Evolutionary conservation across 2,797 vertebrate species (phyloP), one percentile per base, ranked within the genome.

Genomic region (Sitta carolinensis): DNA sequence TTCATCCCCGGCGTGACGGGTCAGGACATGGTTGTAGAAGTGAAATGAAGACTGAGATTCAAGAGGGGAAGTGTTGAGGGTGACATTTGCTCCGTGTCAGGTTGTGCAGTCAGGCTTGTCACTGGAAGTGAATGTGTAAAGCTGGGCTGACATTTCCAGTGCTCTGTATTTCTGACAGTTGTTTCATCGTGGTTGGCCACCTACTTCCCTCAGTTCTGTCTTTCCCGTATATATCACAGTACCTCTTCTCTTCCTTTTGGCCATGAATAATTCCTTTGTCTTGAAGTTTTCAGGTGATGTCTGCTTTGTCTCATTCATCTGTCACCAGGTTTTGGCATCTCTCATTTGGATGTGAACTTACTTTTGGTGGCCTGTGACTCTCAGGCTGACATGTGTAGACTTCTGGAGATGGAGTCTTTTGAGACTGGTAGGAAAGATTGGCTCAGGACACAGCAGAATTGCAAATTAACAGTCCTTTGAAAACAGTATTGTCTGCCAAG

Each of bases 221-320:
- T 79, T 91, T 88, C 43, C 72, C 34, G 7, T 20, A 5, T 47
- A 5, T 26, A 10, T 80, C 48, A 42, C 42, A 36, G 17, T 80
- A 27, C 68, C 43, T 45, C 57, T 85, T 67, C 29, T 75, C 23
- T 94, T 90, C 76, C 40, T 75, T 91, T 78, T 93, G 36, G 10
- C 58, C 29, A 4, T 51, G 62, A 90, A 73, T 96, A 83, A 93
- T 91, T 93, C 36, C 40, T 2, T 20, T 48, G 22, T 38, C n/a
- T 88, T 93, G 38, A 87, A 51, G 73, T 78, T 94, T 94, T 84
- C 78, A 90, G 76, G 48, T 76, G 42, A n/a, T 61, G 50, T 42
- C 68, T 85, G 48, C 73, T 78, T 23, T 42, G 14, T 63, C 34
- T 79, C 29, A 6, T 38, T 83, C 51, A 55, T 93, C 51, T 72